phyloP scores from a whole-genome alignment of 2,888 invertebrate species.

The Lottia gigantea region DNA sequence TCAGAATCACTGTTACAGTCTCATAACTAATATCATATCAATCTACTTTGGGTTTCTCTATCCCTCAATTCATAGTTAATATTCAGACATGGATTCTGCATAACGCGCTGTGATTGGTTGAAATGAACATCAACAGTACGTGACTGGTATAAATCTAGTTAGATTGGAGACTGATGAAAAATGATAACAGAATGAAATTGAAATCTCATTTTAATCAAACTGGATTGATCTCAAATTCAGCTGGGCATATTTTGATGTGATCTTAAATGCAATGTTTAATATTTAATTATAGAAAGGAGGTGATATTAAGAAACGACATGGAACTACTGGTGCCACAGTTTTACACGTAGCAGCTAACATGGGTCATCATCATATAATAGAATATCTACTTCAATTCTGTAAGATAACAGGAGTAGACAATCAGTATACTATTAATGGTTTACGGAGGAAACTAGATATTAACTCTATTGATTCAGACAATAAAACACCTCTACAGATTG shows the following conservation, averaged over 20 bases:
- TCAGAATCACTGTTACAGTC: no score
- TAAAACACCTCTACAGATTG: slow-evolving; percentile 58
- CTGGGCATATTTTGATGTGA: background rate
- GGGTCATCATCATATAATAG: slow-evolving; percentile 49
- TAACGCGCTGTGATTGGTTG: no score
- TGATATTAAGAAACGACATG: slow-evolving; percentile 51
- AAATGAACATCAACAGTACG: no score
- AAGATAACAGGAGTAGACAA: slow-evolving; percentile 14
- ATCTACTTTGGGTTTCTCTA: no score
- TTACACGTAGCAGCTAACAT: slow-evolving; percentile 53
- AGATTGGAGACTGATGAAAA: no score
- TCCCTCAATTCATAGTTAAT: no score
- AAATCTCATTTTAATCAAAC: no score
- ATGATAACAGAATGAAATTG: no score
- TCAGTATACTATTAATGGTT: slow-evolving; percentile 13
- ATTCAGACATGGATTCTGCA: no score
- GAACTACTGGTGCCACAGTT: slow-evolving; percentile 49
- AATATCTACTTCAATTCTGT: slow-evolving; percentile 50
- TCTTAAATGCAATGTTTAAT: background rate
- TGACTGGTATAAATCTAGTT: no score
- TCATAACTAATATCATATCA: no score
- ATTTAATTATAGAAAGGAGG: slow-evolving; percentile 51
- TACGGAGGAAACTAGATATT: slow-evolving; percentile 45
- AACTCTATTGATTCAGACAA: slow-evolving; percentile 54
- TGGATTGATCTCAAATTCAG: no score